Evolutionary conservation across 2,113 vertebrate species (phyloP).

Genomic region (Catharus fuscescens): DNA sequence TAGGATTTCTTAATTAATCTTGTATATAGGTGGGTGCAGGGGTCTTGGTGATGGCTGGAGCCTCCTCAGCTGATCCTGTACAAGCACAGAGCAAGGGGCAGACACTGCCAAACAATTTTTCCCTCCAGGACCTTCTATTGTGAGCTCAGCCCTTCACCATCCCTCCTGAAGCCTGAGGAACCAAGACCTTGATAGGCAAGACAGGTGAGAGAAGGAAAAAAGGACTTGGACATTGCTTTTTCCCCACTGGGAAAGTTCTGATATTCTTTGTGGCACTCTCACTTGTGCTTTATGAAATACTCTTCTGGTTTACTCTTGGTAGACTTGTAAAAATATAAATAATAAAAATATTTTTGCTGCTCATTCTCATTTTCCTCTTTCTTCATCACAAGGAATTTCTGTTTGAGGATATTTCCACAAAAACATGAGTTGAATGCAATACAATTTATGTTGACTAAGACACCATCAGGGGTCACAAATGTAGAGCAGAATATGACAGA

Average conservation of each 20-base stretch:
- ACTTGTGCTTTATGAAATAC: neutral
- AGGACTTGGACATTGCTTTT: neutral
- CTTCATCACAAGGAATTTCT: neutral
- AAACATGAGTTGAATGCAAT: neutral
- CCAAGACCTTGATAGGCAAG: neutral
- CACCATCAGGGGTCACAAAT: neutral
- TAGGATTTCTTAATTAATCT: neutral
- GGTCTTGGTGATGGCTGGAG: neutral
- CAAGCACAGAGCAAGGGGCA: neutral
- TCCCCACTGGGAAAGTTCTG: neutral
- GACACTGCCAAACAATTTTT: neutral
- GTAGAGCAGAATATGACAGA: neutral
- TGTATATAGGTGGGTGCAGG: neutral
- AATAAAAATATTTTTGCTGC: neutral
- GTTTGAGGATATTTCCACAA: neutral
- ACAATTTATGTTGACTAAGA: neutral
- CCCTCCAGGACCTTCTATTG: fast-evolving
- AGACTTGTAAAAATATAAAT: neutral
- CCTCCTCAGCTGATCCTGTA: neutral
- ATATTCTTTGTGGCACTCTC: neutral
- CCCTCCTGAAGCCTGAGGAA: neutral
- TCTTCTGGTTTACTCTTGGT: neutral
- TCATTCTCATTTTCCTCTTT: neutral
- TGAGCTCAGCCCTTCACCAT: neutral
- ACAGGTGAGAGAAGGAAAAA: neutral